A percentile compares a stretch with the other conserved stretches of the same genome.
Conservation (phyloP, 2,888 invertebrate genomes). For the Platycnemis pennipes region DNA sequence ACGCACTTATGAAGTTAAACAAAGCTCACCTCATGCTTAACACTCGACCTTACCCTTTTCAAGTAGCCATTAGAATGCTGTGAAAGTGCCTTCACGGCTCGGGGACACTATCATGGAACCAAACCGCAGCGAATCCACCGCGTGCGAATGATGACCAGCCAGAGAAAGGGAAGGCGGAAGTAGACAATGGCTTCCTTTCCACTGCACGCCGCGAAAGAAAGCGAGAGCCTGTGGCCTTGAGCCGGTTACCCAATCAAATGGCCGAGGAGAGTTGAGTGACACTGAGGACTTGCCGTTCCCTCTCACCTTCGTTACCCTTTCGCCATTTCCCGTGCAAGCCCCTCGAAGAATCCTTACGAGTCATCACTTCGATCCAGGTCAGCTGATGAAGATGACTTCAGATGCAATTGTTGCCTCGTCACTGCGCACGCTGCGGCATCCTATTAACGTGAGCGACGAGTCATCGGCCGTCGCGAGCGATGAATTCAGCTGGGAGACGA, state of each 20-base stretch:
- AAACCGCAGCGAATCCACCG: too few species aligned
- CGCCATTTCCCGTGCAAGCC: not conserved
- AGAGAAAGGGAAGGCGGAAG: not conserved
- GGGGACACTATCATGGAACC: too few species aligned
- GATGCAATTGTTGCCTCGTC: not conserved
- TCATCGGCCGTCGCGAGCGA: not conserved
- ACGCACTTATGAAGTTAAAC: too few species aligned
- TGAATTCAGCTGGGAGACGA: not conserved
- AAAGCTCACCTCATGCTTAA: too few species aligned
- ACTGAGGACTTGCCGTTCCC: not conserved
- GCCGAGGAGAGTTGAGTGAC: not conserved
- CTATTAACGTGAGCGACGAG: not conserved
- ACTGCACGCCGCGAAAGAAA: not conserved
- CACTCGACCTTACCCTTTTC: too few species aligned
- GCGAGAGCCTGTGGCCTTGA: not conserved
- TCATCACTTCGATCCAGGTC: not conserved
- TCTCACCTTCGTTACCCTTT: not conserved
- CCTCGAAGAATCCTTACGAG: not conserved
- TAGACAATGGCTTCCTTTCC: not conserved
- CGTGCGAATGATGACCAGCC: too few species aligned
- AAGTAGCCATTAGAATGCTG: too few species aligned
- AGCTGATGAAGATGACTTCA: not conserved
- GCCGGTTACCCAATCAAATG: not conserved
- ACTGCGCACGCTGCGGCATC: not conserved
- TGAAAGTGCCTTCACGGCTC: too few species aligned